A percentile compares a stretch with the other conserved stretches of the same genome.
Conservation (phyloP, 2,888 invertebrate species). For the Danaus chrysippus region DNA sequence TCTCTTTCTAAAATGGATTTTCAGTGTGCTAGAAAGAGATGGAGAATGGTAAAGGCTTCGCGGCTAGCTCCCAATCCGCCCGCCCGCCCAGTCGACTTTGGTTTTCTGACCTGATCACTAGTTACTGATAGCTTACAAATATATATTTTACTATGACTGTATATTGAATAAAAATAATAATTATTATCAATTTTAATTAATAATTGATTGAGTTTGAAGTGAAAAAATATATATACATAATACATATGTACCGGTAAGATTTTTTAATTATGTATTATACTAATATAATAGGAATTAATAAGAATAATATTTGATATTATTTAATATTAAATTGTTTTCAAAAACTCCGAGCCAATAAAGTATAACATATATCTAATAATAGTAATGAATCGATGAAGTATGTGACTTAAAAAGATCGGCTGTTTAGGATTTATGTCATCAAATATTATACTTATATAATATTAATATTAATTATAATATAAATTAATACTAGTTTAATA, state of each 20-base stretch:
- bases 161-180: conserved; percentile 10
- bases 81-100: conserved; percentile 72
- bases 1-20: conserved; percentile 44
- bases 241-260: not conserved
- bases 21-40: conserved; percentile 51
- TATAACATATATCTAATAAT: too few relatives aligned
- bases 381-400: too few relatives aligned
- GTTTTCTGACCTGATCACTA: conserved; percentile 55
- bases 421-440: too few relatives aligned
- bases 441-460: too few relatives aligned
- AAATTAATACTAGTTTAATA: too few relatives aligned
- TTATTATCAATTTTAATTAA: not conserved
- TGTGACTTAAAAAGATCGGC: too few relatives aligned
- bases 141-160: conserved; percentile 8
- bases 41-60: conserved; percentile 55
- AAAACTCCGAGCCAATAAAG: too few relatives aligned
- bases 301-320: too few relatives aligned
- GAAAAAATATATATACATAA: not conserved
- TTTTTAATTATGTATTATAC: not conserved
- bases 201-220: not conserved
- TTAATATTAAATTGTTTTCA: too few relatives aligned
- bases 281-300: too few relatives aligned
- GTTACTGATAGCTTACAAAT: conserved; percentile 16
- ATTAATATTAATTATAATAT: too few relatives aligned
- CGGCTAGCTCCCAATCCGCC: conserved; percentile 56